Base-by-base conservation (phyloP, 2,888 invertebrate genomes). In the Loripinus fragilis region DNA sequence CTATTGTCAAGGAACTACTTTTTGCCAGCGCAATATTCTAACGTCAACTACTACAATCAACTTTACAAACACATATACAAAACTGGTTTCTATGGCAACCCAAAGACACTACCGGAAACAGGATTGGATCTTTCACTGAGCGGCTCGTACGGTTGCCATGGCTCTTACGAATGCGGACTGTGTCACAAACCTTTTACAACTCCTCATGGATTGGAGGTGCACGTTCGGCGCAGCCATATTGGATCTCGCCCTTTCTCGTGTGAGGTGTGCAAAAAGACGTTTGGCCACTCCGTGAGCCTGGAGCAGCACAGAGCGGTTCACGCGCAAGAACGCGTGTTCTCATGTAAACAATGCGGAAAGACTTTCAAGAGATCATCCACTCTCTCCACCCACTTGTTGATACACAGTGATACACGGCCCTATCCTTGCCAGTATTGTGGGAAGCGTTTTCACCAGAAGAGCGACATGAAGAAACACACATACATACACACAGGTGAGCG, bases 391-490 rank as follows among this genome's bases (percentile, higher is more conserved):
- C 99, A 99, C 94, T 96, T 98, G 83, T 96, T 99, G 85, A 99
- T 99, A 90, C 99, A 99, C 94, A 97, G 97, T 81, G 98, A 98
- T 94, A 98, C 98, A 78, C 95, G 98, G 92, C 98, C 98, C 28
- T 99, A 98, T 94, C 98, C 98, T 3, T 99, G 98, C 94, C 97
- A 97, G 94, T 99, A 97, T 94, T 99, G 98, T 94, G 98, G 98
- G 78, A 99, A 99, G 94, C 95, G 98, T 89, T 99, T 99, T 94
- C 99, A 99, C 93, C 99, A 99, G 94, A 99, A 99, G 93, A 98
- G 98, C 72, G 99, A 99, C 94, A 99, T 99, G 99, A 99, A 99
- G 95, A 95, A 99, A 98, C 99, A 99, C 94, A 99, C 98, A 38
- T 99, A 99, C 93, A 99, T 97, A 85, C 97, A 97, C 87, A 97